Evolutionary conservation across 2,888 invertebrate species (phyloP).

Genomic region (Nebria salina): DNA sequence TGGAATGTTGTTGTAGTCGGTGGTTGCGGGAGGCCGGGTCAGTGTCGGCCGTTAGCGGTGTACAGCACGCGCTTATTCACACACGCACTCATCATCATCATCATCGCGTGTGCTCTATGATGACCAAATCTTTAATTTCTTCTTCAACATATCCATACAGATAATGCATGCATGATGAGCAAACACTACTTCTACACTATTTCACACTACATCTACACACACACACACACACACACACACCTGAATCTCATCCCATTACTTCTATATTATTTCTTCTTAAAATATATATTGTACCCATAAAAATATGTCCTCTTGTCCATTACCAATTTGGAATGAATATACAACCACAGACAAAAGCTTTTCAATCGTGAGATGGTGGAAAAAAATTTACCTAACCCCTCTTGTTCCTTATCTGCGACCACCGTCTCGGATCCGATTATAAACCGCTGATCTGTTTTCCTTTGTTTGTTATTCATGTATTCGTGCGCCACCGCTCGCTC

Average conservation of each 20-base stretch:
- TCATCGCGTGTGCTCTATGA: conserved; percentile 6
- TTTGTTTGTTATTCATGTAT: conserved; percentile 43
- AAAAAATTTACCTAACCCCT: background rate
- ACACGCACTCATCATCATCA: conserved; percentile 16
- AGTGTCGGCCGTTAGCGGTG: conserved; percentile 38
- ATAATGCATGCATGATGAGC: background rate
- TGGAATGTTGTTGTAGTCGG: conserved; percentile 64
- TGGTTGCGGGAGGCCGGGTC: conserved; percentile 64
- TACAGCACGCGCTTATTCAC: conserved; percentile 3
- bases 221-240: too few species aligned
- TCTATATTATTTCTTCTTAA: too few species aligned
- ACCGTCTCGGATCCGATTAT: conserved; percentile 15
- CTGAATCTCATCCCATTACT: too few species aligned
- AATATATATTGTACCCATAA: too few species aligned
- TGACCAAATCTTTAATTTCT: background rate
- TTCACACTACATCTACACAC: background rate
- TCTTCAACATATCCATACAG: background rate
- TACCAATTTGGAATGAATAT: background rate
- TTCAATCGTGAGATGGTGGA: background rate
- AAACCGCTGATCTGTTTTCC: conserved; percentile 33
- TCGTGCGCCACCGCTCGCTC: conserved; percentile 16
- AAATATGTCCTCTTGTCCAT: background rate
- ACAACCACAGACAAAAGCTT: background rate
- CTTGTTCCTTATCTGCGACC: background rate
- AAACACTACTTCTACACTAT: background rate